These are phyloP conservation scores for Plutomurus gul DNA, from an alignment of 1,140 invertebrate species.

Conservation along the genomic window DNA sequence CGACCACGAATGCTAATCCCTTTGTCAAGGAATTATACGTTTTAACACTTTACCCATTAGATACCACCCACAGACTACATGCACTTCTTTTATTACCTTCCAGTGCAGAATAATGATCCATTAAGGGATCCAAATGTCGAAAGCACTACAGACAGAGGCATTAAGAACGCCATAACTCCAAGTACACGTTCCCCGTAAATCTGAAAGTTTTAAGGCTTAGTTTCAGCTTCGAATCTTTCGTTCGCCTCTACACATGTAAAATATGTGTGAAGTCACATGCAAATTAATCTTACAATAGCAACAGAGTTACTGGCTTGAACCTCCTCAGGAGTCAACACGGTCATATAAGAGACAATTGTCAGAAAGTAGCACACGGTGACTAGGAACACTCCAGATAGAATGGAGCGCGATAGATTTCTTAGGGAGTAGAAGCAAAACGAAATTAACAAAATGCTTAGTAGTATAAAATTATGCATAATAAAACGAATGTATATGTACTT, in stretches of 20 bases:
- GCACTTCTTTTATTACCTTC: too few relatives aligned
- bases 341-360: slow-evolving; percentile 91
- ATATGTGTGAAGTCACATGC: slow-evolving; percentile 40
- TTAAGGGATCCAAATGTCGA: slow-evolving; percentile 70
- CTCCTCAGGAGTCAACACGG: slow-evolving; percentile 77
- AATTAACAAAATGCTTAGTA: background rate
- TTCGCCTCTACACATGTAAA: background rate
- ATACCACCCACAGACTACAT: background rate
- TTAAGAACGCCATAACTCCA: slow-evolving; percentile 56
- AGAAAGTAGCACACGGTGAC: slow-evolving; percentile 86
- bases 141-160: slow-evolving; percentile 64
- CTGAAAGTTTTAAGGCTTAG: slow-evolving; percentile 16
- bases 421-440: background rate
- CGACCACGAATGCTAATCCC: too few relatives aligned
- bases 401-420: slow-evolving; percentile 70
- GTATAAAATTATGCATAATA: background rate
- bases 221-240: background rate
- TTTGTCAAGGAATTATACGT: too few relatives aligned
- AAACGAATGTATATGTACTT: slow-evolving; percentile 57
- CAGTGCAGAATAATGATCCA: slow-evolving; percentile 60
- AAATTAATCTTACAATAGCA: slow-evolving; percentile 72
- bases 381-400: slow-evolving; percentile 83
- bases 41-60: too few relatives aligned
- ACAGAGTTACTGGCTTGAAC: slow-evolving; percentile 81
- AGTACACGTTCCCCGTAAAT: slow-evolving; percentile 48